phyloP scores from a whole-genome alignment of 2,888 invertebrate genomes.

The Synergus laeviventris region DNA sequence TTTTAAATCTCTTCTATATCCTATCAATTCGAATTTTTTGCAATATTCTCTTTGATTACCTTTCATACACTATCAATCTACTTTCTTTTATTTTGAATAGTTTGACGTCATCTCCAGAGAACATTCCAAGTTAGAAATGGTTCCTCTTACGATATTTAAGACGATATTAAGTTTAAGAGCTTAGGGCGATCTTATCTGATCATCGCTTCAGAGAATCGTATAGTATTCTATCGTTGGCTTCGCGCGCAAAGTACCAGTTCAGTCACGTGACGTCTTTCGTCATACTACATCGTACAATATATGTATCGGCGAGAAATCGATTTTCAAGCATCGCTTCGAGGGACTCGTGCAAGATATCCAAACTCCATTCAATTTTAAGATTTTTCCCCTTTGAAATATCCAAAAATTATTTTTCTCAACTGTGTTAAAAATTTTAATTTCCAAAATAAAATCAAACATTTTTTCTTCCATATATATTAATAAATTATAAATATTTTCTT shows the following conservation, averaged over 20 bases:
- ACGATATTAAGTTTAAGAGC: not conserved
- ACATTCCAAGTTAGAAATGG: not conserved
- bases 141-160: not conserved
- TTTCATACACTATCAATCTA: no score
- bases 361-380: not conserved
- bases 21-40: no score
- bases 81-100: no score
- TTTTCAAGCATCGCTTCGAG: constrained; percentile 32
- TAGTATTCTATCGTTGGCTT: not conserved
- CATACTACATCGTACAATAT: constrained; percentile 8
- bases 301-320: constrained; percentile 36
- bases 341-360: constrained; percentile 5
- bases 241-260: constrained; percentile 21
- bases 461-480: not conserved
- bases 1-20: no score
- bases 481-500: not conserved
- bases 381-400: constrained; percentile 13
- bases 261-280: constrained; percentile 40
- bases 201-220: not conserved
- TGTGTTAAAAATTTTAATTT: not conserved
- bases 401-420: not conserved
- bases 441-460: not conserved
- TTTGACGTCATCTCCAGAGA: not conserved
- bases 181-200: not conserved
- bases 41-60: no score